Conservation (phyloP, 2,113 vertebrate genomes). For the Oplegnathus fasciatus region DNA sequence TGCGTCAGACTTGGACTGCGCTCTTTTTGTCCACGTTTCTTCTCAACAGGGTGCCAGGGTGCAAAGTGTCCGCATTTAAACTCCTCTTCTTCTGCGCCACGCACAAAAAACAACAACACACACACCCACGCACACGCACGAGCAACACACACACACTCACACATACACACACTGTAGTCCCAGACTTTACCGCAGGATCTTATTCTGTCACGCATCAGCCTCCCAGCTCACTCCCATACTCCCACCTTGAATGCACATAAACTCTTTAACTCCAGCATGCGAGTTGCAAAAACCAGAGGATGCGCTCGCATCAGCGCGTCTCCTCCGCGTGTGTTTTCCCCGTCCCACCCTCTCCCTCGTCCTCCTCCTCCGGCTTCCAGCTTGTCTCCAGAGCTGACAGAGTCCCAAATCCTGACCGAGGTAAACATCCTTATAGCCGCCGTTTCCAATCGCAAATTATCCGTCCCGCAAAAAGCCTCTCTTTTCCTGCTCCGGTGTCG, state of each 20-base stretch:
- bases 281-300: conserved; percentile 37
- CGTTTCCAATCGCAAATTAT: conserved; percentile 81
- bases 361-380: conserved; percentile 33
- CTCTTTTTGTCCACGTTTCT: conserved; percentile 19
- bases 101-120: background rate
- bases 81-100: conserved; percentile 49
- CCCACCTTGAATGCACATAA: conserved; percentile 22
- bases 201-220: conserved; percentile 65
- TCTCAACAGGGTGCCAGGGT: conserved; percentile 61
- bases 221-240: conserved; percentile 47
- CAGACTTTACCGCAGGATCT: conserved; percentile 83
- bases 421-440: conserved; percentile 67
- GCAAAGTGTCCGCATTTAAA: conserved; percentile 64
- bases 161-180: conserved; percentile 39
- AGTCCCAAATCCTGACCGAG: conserved; percentile 53
- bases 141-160: conserved; percentile 6
- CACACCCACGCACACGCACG: background rate
- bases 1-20: conserved; percentile 40
- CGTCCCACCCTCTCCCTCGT: conserved; percentile 41
- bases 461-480: conserved; percentile 79
- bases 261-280: conserved; percentile 60
- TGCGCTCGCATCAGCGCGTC: conserved; percentile 33
- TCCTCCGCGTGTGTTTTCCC: conserved; percentile 19
- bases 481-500: conserved; percentile 73
- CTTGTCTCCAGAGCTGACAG: conserved; percentile 42